These are phyloP conservation scores for Collichthys lucidus DNA, from an alignment of 2,113 vertebrate genomes.

Conservation along the genomic window DNA sequence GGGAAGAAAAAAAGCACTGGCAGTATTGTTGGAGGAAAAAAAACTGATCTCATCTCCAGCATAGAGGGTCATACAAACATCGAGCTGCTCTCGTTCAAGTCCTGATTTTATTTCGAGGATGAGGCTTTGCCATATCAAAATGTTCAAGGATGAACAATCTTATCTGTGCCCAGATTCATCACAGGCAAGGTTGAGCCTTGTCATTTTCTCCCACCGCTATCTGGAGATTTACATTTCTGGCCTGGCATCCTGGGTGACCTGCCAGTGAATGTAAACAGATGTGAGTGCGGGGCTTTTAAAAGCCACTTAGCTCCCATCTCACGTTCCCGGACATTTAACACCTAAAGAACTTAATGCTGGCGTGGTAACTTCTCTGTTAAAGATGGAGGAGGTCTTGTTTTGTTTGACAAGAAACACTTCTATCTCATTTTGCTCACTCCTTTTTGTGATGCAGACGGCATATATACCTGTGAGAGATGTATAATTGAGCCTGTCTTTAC, in stretches of 20 bases:
- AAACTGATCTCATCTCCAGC: conserved; percentile 40
- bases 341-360: conserved; percentile 49
- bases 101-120: conserved; percentile 62
- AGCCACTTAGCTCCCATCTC: conserved; percentile 51
- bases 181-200: conserved; percentile 65
- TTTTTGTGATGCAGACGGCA: conserved; percentile 35
- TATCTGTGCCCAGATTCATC: conserved; percentile 70
- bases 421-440: conserved; percentile 29
- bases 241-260: conserved; percentile 35
- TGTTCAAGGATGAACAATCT: conserved; percentile 70
- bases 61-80: conserved; percentile 30
- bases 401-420: conserved; percentile 40
- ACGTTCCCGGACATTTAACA: conserved; percentile 59
- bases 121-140: conserved; percentile 56
- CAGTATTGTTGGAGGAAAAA: conserved; percentile 20
- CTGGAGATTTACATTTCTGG: conserved; percentile 75
- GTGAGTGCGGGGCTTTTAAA: conserved; percentile 34
- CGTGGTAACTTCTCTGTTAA: conserved; percentile 39
- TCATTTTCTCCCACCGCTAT: conserved; percentile 50
- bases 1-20: background rate
- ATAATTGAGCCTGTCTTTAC: conserved; percentile 4
- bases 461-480: conserved; percentile 10
- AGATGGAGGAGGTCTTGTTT: conserved; percentile 34
- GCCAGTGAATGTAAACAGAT: conserved; percentile 67
- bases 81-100: conserved; percentile 49